These are phyloP conservation scores for Prosapia bicincta DNA, from an alignment of 2,888 invertebrate species.

Conservation along the genomic window DNA sequence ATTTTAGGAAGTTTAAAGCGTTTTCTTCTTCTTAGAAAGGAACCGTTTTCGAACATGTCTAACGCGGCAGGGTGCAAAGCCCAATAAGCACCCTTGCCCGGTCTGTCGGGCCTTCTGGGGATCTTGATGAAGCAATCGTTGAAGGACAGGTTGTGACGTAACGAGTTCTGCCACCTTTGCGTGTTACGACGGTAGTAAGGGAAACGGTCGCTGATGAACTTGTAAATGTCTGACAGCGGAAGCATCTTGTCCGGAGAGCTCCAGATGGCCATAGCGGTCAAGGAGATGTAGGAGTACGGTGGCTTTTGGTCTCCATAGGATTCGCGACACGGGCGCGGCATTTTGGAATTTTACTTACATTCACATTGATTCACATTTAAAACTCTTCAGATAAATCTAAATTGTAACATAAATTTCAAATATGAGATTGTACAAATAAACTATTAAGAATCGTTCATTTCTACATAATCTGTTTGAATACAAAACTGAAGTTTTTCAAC, in stretches of 20 bases:
- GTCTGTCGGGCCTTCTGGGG: slow-evolving; percentile 70
- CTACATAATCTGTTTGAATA: too few relatives aligned
- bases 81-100: slow-evolving; percentile 85
- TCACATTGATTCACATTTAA: neutral
- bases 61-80: slow-evolving; percentile 74
- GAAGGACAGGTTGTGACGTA: slow-evolving; percentile 90
- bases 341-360: slow-evolving; percentile 45
- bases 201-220: slow-evolving; percentile 89
- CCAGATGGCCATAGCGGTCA: slow-evolving; percentile 99
- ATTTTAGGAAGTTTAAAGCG: slow-evolving; percentile 50
- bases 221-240: slow-evolving; percentile 83
- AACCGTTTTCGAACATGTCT: slow-evolving; percentile 88
- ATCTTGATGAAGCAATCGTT: slow-evolving; percentile 96
- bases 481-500: too few relatives aligned
- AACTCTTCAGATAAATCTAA: too few relatives aligned
- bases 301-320: slow-evolving; percentile 98
- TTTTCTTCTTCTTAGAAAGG: slow-evolving; percentile 71
- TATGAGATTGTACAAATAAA: too few relatives aligned
- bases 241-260: slow-evolving; percentile 96
- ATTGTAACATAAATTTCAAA: too few relatives aligned
- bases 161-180: slow-evolving; percentile 71
- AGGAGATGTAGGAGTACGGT: slow-evolving; percentile 97
- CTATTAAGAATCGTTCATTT: too few relatives aligned
- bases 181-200: slow-evolving; percentile 84
- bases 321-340: slow-evolving; percentile 96